phyloP scores from a whole-genome alignment of 1,140 invertebrate genomes.

The Drosophila nigrodunni region DNA sequence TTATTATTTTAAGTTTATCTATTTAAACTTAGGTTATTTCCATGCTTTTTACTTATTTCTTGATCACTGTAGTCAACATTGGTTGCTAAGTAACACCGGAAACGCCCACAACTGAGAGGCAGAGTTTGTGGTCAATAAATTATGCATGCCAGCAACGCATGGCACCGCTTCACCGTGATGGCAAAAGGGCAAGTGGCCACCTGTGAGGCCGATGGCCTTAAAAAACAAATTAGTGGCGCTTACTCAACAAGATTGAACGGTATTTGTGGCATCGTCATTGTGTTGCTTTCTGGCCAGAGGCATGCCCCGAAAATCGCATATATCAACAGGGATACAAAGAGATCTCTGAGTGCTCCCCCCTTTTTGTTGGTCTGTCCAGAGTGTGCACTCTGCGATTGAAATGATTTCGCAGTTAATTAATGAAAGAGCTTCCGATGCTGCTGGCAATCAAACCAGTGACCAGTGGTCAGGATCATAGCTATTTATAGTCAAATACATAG shows the following conservation, averaged over 20 bases:
- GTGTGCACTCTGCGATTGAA: constrained; percentile 15
- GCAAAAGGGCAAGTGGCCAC: not conserved
- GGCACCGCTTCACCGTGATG: not conserved
- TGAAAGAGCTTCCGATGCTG: constrained; percentile 46
- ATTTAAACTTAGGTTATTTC: no score
- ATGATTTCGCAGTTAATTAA: constrained; percentile 70
- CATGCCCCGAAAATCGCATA: not conserved
- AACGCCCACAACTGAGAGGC: constrained; percentile 14
- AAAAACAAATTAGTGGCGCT: constrained; percentile 78
- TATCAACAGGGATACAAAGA: not conserved
- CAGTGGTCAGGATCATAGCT: constrained; percentile 28
- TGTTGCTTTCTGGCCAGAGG: constrained; percentile 13
- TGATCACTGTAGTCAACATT: no score
- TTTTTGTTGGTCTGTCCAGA: not conserved
- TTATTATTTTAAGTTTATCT: no score
- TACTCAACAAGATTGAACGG: constrained; percentile 79
- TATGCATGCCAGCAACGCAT: constrained; percentile 61
- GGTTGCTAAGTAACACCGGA: not conserved
- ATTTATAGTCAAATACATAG: constrained; percentile 57
- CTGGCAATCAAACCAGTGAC: constrained; percentile 20
- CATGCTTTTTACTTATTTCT: no score
- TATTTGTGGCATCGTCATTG: constrained; percentile 67
- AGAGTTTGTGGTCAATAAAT: constrained; percentile 73
- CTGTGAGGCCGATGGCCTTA: constrained; percentile 36
- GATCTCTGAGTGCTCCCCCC: not conserved